Evolutionary conservation across 1,140 invertebrate species (phyloP), one percentile per base, ranked within the genome.

Genomic region (Asobara japonica): DNA sequence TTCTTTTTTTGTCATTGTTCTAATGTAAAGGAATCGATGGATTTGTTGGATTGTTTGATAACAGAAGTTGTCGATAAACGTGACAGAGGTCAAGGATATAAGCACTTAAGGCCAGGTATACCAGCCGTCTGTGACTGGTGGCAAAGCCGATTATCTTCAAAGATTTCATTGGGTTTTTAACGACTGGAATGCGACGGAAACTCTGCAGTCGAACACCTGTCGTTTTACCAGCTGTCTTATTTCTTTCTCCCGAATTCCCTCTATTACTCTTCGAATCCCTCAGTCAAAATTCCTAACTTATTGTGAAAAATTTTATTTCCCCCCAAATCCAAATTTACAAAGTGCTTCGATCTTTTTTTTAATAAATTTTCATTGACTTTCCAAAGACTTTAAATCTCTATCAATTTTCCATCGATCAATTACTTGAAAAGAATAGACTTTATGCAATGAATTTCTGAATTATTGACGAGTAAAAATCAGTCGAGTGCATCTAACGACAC

Each of bases 121-220:
- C n/a, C 41, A 45, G 41, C 7, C 41, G n/a, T 45, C 41, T 45
- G 41, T 16, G n/a, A 45, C 51, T 56, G 18, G 51, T 56, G 51
- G 51, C 51, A 56, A 56, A 56, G 51, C 51, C 51, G 51, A 56
- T 56, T 56, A 56, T 56, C 51, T 27, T 25, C 18, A 56, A 56
- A 56, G 51, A 56, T 56, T 56, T 56, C 51, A 56, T 56, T 56
- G 4, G 51, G 18, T 27, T 56, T 56, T 56, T 56, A 18, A 56
- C 51, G 51, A 25, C 0, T 25, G 51, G 51, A 56, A 56, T 56
- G 51, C 51, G 22, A 56, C 18, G 41, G 22, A 25, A 56, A 56
- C 51, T 56, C 22, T 10, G 10, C 51, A 56, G 51, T 56, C 22
- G 51, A 56, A 56, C 51, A 56, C 51, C 51, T 56, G 51, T 56